Conservation (phyloP, 2,888 invertebrate species). For the Drosophila prostipennis region DNA sequence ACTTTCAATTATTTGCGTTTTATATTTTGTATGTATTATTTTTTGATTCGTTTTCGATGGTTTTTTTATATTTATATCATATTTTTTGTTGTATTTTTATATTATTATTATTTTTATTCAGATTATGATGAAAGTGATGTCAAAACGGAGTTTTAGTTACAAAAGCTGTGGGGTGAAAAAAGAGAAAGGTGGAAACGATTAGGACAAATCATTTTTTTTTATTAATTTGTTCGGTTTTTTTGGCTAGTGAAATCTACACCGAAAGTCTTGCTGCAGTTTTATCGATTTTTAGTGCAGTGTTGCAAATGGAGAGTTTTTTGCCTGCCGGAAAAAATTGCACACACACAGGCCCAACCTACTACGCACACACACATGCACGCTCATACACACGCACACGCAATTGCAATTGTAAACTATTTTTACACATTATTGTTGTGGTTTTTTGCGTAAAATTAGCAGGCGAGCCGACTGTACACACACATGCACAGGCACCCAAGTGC, state of each 20-base stretch:
- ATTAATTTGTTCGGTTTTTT: slow-evolving; percentile 5
- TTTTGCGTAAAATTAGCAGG: slow-evolving; percentile 52
- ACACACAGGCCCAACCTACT: slow-evolving; percentile 15
- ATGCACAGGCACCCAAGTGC: slow-evolving; percentile 34
- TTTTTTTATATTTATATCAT: slow-evolving; percentile 56
- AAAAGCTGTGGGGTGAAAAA: slow-evolving; percentile 81
- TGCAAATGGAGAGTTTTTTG: slow-evolving; percentile 61
- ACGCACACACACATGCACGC: slow-evolving; percentile 38
- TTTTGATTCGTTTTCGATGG: slow-evolving; percentile 82
- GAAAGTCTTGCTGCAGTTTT: slow-evolving; percentile 69
- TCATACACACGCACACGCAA: slow-evolving; percentile 24
- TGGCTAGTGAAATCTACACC: slow-evolving; percentile 68
- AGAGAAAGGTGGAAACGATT: slow-evolving; percentile 53
- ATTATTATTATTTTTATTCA: slow-evolving; percentile 79
- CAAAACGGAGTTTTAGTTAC: slow-evolving; percentile 85
- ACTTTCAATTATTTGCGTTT: slow-evolving; percentile 77
- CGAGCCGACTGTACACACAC: slow-evolving; percentile 61
- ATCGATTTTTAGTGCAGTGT: slow-evolving; percentile 72
- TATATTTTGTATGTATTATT: slow-evolving; percentile 58
- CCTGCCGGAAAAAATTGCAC: slow-evolving; percentile 76
- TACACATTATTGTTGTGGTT: slow-evolving; percentile 69
- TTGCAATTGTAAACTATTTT: slow-evolving; percentile 69
- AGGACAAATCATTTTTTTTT: slow-evolving; percentile 16
- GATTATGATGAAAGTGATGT: slow-evolving; percentile 85
- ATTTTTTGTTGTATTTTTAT: slow-evolving; percentile 53